Conservation (phyloP, 2,113 vertebrate genomes). For the Tragulus kanchil region DNA sequence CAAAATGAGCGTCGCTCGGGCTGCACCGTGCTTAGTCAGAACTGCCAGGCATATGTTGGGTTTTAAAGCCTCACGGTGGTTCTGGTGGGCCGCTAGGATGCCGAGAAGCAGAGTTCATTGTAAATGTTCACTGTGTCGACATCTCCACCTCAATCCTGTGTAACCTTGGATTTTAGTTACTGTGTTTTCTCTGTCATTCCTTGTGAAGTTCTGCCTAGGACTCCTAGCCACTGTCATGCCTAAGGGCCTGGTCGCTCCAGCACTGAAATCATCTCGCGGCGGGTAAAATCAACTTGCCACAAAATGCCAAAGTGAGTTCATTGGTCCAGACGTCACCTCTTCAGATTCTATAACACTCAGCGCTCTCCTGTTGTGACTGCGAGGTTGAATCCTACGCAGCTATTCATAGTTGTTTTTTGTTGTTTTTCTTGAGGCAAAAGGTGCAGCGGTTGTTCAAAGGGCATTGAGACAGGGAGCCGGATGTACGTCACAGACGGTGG, state of each 20-base stretch:
- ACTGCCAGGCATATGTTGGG: background rate
- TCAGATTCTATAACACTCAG: background rate
- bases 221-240: background rate
- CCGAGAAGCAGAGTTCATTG: background rate
- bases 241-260: background rate
- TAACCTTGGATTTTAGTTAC: background rate
- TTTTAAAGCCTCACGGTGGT: background rate
- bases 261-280: background rate
- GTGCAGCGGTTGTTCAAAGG: slow-evolving; percentile 1
- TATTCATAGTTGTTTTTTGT: background rate
- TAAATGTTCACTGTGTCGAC: background rate
- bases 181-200: background rate
- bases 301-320: background rate
- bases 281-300: background rate
- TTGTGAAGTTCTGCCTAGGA: background rate
- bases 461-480: slow-evolving; percentile 9
- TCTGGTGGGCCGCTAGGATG: background rate
- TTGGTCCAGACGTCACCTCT: slow-evolving; percentile 7
- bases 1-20: background rate
- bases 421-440: background rate
- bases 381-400: background rate
- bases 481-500: slow-evolving; percentile 12
- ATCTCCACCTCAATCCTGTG: background rate
- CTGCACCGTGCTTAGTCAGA: background rate
- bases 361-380: background rate